Conservation (phyloP, 1,140 invertebrate species). For the Oryctes rhinoceros region DNA sequence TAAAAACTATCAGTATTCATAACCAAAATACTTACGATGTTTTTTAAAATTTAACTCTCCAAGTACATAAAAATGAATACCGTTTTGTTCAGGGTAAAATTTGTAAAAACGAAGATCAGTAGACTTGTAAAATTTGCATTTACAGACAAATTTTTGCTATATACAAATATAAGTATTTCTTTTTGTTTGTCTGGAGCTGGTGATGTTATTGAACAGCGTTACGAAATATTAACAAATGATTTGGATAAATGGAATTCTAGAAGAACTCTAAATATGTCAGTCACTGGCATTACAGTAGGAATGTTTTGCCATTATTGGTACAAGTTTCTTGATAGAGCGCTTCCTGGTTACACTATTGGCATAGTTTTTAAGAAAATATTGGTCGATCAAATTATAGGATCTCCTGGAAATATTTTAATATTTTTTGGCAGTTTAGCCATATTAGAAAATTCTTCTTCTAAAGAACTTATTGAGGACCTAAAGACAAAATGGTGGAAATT, state of each 20-base stretch:
- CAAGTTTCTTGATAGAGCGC: constrained; percentile 71
- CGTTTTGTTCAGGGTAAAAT: constrained; percentile 23
- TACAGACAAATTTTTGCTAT: constrained; percentile 78
- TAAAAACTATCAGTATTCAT: too few relatives aligned
- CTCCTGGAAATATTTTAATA: constrained; percentile 81
- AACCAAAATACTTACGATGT: too few relatives aligned
- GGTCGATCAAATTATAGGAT: constrained; percentile 88
- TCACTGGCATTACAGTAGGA: constrained; percentile 81
- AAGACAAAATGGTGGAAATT: constrained; percentile 79
- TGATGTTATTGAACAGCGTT: constrained; percentile 85
- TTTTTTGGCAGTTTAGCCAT: constrained; percentile 83
- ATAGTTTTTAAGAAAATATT: constrained; percentile 86
- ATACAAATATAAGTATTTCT: constrained; percentile 88
- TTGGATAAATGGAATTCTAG: constrained; percentile 70
- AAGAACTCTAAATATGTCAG: constrained; percentile 81
- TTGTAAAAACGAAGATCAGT: constrained; percentile 42
- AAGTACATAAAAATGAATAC: constrained; percentile 36
- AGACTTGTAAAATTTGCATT: constrained; percentile 63
- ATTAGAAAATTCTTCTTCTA: constrained; percentile 71
- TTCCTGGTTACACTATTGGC: constrained; percentile 74
- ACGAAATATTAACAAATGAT: constrained; percentile 76
- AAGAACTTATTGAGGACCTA: constrained; percentile 77
- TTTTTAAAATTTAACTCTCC: too few relatives aligned
- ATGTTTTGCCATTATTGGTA: constrained; percentile 90
- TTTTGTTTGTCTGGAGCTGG: constrained; percentile 78